These are phyloP conservation scores for Tympanuchus pallidicinctus DNA, from an alignment of 2,113 vertebrate genomes.

Conservation along the genomic window DNA sequence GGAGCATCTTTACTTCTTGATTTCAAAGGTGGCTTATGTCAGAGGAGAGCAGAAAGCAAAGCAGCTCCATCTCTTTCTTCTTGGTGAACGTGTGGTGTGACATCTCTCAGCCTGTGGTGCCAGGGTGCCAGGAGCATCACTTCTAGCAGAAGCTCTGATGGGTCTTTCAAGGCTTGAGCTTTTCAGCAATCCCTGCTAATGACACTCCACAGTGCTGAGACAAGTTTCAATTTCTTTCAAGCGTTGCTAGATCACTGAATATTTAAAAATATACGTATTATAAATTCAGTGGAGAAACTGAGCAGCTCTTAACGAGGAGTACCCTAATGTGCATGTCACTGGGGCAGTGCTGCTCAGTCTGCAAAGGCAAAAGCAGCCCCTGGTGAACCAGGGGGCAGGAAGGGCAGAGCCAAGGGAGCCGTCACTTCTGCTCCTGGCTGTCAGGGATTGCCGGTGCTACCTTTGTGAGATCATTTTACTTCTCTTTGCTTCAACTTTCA, in stretches of 20 bases:
- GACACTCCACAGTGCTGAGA: not conserved
- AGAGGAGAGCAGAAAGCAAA: not conserved
- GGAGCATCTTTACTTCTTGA: not conserved
- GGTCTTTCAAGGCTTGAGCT: not conserved
- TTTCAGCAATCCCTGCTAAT: not conserved
- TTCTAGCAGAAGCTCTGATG: not conserved
- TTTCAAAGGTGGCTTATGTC: not conserved
- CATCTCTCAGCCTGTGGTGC: not conserved
- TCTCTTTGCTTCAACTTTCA: not conserved
- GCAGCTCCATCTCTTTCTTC: not conserved
- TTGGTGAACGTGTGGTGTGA: not conserved
- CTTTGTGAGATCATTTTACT: not conserved
- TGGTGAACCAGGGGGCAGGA: not conserved
- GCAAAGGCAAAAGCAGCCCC: not conserved
- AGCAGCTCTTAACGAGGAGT: not conserved
- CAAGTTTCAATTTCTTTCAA: not conserved
- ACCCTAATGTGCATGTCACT: not conserved
- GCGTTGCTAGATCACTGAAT: accelerated
- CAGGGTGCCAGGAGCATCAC: not conserved
- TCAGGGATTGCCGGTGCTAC: accelerated
- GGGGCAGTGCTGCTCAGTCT: not conserved
- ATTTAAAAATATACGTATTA: not conserved
- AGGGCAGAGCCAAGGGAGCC: not conserved
- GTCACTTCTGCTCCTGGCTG: not conserved
- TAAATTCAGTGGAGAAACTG: not conserved